A percentile compares a stretch with the other conserved stretches of the same genome.
These are phyloP conservation scores for Bufo bufo DNA, from an alignment of 2,113 vertebrate genomes.

Conservation along the genomic window DNA sequence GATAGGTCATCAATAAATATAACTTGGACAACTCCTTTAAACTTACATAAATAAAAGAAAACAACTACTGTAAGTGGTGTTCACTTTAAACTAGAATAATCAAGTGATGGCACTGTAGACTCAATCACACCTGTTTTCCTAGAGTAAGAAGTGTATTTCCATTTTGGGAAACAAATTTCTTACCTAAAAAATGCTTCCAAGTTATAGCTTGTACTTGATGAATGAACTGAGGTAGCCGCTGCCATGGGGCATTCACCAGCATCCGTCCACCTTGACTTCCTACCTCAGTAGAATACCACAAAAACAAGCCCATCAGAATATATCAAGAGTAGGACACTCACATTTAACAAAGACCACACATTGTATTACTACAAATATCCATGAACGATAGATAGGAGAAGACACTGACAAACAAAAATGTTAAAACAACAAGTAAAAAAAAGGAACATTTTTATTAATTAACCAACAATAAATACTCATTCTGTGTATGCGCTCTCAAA, in stretches of 20 bases:
- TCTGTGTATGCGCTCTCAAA: not conserved
- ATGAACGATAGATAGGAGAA: not conserved
- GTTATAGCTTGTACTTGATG: constrained; percentile 64
- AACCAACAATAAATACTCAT: not conserved
- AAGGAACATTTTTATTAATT: not conserved
- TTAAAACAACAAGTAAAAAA: not conserved
- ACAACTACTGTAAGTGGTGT: no score
- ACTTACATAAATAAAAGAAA: no score
- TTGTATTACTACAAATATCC: not conserved
- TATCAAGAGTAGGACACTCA: constrained; percentile 40
- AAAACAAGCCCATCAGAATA: constrained; percentile 58
- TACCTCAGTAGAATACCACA: constrained; percentile 61
- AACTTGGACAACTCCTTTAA: no score
- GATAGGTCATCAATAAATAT: no score
- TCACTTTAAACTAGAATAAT: not conserved
- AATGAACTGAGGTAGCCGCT: constrained; percentile 65
- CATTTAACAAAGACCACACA: not conserved
- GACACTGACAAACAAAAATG: not conserved
- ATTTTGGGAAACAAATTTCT: constrained; percentile 59
- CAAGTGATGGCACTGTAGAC: not conserved
- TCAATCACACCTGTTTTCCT: not conserved
- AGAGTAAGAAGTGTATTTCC: constrained; percentile 36
- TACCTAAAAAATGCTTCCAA: constrained; percentile 70
- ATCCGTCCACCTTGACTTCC: constrained; percentile 70
- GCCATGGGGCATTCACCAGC: constrained; percentile 71